These are phyloP conservation scores for Papio anubis DNA, from an alignment of 2,113 vertebrate genomes.

Conservation along the genomic window DNA sequence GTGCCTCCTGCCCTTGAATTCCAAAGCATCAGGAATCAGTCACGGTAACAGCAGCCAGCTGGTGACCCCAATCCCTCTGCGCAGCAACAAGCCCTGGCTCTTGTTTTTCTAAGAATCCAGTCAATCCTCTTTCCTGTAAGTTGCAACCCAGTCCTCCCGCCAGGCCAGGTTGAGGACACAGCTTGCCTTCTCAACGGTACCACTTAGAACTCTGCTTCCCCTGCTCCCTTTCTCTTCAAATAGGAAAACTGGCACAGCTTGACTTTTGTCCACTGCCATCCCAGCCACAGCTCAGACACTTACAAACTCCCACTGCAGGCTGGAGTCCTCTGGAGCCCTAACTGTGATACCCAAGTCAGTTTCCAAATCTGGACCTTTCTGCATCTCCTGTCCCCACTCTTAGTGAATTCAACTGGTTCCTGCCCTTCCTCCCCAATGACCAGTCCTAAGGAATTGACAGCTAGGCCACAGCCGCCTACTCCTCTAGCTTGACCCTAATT, in stretches of 20 bases:
- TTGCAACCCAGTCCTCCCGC: not conserved
- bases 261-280: fast-evolving
- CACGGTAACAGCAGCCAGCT: not conserved
- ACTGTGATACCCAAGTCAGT: not conserved
- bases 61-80: slow-evolving; percentile 13
- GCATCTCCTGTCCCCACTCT: fast-evolving
- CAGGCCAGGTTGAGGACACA: fast-evolving
- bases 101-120: slow-evolving; percentile 3
- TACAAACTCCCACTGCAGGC: fast-evolving
- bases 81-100: not conserved
- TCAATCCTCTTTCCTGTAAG: not conserved
- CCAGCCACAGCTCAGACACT: not conserved
- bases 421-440: fast-evolving
- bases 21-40: not conserved
- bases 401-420: fast-evolving
- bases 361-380: not conserved
- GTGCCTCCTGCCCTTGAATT: not conserved
- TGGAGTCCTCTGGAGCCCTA: not conserved
- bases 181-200: fast-evolving
- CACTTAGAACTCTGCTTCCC: not conserved
- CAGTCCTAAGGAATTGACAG: fast-evolving
- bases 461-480: fast-evolving
- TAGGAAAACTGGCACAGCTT: not conserved
- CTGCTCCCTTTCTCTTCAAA: too few species aligned
- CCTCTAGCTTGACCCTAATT: fast-evolving